Evolutionary conservation across 1,140 invertebrate species (phyloP), one percentile per base, ranked within the genome.

Genomic region (Littorina saxatilis): DNA sequence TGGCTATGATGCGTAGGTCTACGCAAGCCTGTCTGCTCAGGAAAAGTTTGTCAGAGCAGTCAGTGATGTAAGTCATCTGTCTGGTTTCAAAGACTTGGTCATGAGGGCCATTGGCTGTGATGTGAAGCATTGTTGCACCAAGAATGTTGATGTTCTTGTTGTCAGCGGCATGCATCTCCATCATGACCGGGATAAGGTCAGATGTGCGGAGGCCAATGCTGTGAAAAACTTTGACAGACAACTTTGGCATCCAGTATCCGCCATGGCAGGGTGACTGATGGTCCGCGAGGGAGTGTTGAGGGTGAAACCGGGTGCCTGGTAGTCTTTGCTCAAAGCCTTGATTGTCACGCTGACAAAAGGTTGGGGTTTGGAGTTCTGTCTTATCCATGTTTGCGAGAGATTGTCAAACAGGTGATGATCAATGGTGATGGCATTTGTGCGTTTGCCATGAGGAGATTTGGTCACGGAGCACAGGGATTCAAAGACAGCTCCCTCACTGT

Each of bases 341-440:
- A 74, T 72, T 23, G 61, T 58, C 39, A 84, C 17, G 4, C 79
- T 81, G 11, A 84, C 63, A 70, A 80, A 84, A 9, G 83, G 79
- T 43, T 85, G 85, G 2, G 85, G 79, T 37, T 83, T 58, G n/a
- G 82, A 86, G 17, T 37, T 23, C 17, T 73, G 39, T 68, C 68
- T 80, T 1, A 70, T 43, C 84, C 82, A 83, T 66, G 78, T 81
- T 27, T 81, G 3, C 58, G 50, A 82, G 7, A 87, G 35, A 9
- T 85, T 50, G 61, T 68, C 43, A 47, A 77, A 87, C 0, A 85
- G 11, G 50, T 87, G 83, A 50, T 87, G 85, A 47, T 85, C 85
- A 27, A 87, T 58, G 27, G 79, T 20, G 20, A 85, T 40, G 61
- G 47, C 2, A 11, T 68, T 81, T n/a, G 15, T 32, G 27, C 9